Conservation (phyloP, 1,140 invertebrate species). For the Rhagoletis pomonella region DNA sequence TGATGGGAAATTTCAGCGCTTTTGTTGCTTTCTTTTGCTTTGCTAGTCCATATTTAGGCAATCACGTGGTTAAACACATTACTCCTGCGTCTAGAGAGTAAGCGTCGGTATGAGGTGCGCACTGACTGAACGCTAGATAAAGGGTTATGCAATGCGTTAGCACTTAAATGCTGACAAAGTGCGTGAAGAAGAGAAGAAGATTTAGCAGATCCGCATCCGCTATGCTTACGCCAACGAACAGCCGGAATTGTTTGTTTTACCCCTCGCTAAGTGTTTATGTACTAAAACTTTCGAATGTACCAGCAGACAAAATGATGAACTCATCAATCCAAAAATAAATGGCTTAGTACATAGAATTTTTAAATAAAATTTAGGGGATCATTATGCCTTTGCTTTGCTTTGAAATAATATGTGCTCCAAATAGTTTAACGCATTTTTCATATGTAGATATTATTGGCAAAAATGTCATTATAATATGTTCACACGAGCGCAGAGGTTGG, state of each 20-base stretch:
- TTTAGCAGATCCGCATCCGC: not conserved
- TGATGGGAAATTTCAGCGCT: too few relatives aligned
- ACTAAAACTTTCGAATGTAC: slow-evolving; percentile 30
- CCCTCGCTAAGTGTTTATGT: not conserved
- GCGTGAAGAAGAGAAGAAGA: not conserved
- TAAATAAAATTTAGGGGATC: not conserved
- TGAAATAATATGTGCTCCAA: not conserved
- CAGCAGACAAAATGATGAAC: not conserved
- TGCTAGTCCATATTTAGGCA: slow-evolving; percentile 4
- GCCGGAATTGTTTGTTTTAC: not conserved
- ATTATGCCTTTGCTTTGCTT: not conserved
- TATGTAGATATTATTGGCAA: not conserved
- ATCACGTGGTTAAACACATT: not conserved
- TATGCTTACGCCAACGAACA: not conserved
- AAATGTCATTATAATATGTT: not conserved
- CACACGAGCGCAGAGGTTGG: not conserved
- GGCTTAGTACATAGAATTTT: not conserved
- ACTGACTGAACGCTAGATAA: not conserved
- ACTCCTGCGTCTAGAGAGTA: not conserved
- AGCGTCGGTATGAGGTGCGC: not conserved
- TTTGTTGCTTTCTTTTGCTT: not conserved
- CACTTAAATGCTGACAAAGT: too few relatives aligned
- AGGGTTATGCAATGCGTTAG: not conserved
- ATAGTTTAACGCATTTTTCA: not conserved
- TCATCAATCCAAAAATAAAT: slow-evolving; percentile 23